Percentiles rank a stretch among this genome's conserved stretches.
These are phyloP conservation scores for Thalpophila matura DNA, from an alignment of 2,888 invertebrate genomes.

Conservation along the genomic window DNA sequence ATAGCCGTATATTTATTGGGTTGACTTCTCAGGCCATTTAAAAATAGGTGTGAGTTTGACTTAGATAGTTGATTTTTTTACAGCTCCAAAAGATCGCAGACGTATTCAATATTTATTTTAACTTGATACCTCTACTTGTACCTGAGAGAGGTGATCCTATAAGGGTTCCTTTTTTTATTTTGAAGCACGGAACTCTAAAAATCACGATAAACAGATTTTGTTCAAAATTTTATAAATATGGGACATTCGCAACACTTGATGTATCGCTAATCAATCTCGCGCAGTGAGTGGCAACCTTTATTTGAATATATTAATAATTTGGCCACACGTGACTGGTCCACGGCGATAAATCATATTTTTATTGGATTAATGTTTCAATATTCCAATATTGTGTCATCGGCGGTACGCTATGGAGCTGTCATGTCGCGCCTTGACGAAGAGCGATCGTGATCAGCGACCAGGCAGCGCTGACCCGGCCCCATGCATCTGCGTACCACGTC, in stretches of 20 bases:
- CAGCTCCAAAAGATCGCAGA: too few species aligned
- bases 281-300: slow-evolving; percentile 39
- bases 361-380: slow-evolving; percentile 55
- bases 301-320: slow-evolving; percentile 47
- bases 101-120: too few species aligned
- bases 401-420: slow-evolving; percentile 49
- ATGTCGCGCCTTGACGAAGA: slow-evolving; percentile 49
- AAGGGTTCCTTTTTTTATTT: too few species aligned
- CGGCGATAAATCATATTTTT: slow-evolving; percentile 58
- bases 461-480: slow-evolving; percentile 2
- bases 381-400: slow-evolving; percentile 36
- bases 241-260: background rate
- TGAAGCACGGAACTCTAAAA: too few species aligned
- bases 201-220: too few species aligned
- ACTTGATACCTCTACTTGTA: too few species aligned
- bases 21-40: too few species aligned
- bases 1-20: too few species aligned
- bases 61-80: too few species aligned
- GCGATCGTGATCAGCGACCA: slow-evolving; percentile 36
- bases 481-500: background rate
- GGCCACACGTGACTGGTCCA: slow-evolving; percentile 29
- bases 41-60: too few species aligned
- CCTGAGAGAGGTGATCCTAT: too few species aligned
- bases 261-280: slow-evolving; percentile 34
- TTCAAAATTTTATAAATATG: slow-evolving; percentile 15